A percentile compares a stretch with the other conserved stretches of the same genome.
These are phyloP conservation scores for Druon quercuslanigerum DNA, from an alignment of 1,140 invertebrate species.

Conservation along the genomic window DNA sequence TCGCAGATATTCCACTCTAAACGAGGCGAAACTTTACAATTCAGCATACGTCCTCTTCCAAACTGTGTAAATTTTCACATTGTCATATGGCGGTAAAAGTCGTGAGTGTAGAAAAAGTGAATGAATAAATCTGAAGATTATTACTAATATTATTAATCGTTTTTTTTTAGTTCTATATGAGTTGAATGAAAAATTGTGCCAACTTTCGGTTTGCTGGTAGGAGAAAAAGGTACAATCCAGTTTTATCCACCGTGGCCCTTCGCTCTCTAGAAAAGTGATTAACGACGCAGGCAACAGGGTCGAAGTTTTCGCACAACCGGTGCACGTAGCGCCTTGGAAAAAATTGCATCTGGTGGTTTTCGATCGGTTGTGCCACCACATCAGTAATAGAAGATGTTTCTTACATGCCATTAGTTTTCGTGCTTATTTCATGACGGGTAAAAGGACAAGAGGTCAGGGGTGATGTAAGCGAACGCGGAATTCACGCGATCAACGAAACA, in stretches of 20 bases:
- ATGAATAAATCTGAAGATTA: no score
- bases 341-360: conserved; percentile 22
- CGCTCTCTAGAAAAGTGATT: conserved; percentile 56
- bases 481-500: conserved; percentile 41
- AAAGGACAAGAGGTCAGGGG: conserved; percentile 38
- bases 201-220: conserved; percentile 18
- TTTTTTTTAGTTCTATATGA: conserved; percentile 7
- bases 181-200: conserved; percentile 16
- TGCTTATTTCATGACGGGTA: conserved; percentile 26
- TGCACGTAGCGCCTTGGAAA: conserved; percentile 48
- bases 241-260: conserved; percentile 41
- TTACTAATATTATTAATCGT: no score
- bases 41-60: no score
- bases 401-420: background rate
- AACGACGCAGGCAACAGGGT: conserved; percentile 56
- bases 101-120: no score
- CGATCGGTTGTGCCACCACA: conserved; percentile 16
- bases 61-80: no score
- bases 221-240: conserved; percentile 13
- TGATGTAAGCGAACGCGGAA: conserved; percentile 36
- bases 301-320: conserved; percentile 58
- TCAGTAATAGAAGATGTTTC: conserved; percentile 23
- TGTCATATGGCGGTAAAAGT: no score
- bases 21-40: no score
- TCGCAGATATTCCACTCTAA: no score